phyloP scores from a whole-genome alignment of 35 echinoderm and acorn worm species.

The Apostichopus californicus region DNA sequence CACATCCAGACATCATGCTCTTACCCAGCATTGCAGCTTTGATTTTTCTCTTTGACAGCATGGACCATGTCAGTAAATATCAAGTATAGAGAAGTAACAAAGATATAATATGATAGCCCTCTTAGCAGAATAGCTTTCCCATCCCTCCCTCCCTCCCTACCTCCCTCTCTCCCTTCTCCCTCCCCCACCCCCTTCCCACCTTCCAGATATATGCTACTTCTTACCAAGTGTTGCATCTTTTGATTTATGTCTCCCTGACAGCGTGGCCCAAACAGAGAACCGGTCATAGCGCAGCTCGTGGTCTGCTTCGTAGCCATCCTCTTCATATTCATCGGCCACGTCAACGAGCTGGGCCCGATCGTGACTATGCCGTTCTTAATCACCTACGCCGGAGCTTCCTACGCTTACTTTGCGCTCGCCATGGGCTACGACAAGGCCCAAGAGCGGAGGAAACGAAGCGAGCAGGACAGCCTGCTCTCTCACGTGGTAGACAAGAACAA shows the following conservation, averaged over 20 bases:
- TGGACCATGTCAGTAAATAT: no score
- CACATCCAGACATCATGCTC: no score
- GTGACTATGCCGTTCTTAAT: conserved; percentile 99
- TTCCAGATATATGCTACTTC: no score
- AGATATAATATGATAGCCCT: no score
- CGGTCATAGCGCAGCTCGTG: conserved; percentile 80
- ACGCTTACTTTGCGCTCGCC: conserved; percentile 93
- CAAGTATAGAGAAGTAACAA: no score
- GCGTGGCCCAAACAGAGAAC: conserved; percentile 99
- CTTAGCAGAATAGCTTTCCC: no score
- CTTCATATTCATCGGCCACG: conserved; percentile 98
- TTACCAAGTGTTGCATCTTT: no score
- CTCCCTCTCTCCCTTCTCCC: no score
- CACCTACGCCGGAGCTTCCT: conserved; percentile 86
- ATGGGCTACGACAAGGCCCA: conserved; percentile 87
- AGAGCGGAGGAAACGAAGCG: conserved; percentile 57
- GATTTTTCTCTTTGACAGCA: no score
- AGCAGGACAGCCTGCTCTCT: conserved; percentile 88
- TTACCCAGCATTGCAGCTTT: no score
- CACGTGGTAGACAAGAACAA: conserved; percentile 88
- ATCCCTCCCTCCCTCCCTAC: no score
- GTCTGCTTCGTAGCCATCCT: conserved; percentile 93
- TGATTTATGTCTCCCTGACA: conserved; percentile 17
- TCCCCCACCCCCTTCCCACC: no score
- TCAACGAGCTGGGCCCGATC: conserved; percentile 93